Conservation (phyloP, 2,888 invertebrate species). For the Temnothorax ravouxi region DNA sequence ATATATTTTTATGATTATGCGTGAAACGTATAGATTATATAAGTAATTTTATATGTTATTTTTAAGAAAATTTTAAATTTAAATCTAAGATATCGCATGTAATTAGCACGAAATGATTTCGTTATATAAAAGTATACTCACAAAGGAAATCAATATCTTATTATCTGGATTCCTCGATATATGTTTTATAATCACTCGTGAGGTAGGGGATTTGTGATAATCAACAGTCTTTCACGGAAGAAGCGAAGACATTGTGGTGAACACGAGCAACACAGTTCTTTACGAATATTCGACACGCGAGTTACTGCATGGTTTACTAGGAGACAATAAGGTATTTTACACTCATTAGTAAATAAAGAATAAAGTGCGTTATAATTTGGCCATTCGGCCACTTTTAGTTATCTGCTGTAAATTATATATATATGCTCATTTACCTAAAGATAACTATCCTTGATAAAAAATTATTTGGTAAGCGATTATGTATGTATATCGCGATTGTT, state of each 20-base stretch:
- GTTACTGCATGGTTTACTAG: slow-evolving; percentile 5
- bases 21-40: neutral
- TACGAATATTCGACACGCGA: slow-evolving; percentile 43
- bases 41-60: neutral
- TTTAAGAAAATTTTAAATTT: neutral
- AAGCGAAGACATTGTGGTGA: slow-evolving; percentile 29
- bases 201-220: slow-evolving; percentile 1
- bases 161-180: neutral
- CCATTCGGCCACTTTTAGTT: neutral
- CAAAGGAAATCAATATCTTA: neutral
- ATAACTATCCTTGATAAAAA: neutral
- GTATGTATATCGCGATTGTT: neutral
- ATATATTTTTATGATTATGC: neutral
- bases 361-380: neutral
- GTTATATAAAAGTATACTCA: neutral
- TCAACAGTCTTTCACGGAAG: slow-evolving; percentile 22
- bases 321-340: neutral
- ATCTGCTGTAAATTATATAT: neutral
- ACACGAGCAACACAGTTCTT: slow-evolving; percentile 54
- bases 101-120: neutral
- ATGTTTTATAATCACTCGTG: neutral
- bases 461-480: neutral
- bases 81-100: neutral
- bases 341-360: neutral
- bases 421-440: neutral